Percentiles rank a stretch among this genome's conserved stretches.
phyloP scores from a whole-genome alignment of 1,140 invertebrate species.

The Dendrolimus kikuchii region DNA sequence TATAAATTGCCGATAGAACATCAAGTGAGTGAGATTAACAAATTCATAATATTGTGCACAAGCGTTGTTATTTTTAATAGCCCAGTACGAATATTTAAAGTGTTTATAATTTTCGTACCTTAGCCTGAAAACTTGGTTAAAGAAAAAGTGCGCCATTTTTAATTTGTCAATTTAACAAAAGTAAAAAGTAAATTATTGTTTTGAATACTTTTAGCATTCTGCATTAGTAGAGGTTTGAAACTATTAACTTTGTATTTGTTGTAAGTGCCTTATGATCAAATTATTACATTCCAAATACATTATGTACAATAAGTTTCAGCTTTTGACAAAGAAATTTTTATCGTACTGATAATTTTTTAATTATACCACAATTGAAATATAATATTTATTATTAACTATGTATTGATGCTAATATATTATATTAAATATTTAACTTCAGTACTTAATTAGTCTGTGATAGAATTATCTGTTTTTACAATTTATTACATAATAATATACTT shows the following conservation, averaged over 20 bases:
- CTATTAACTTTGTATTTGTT: conserved; percentile 60
- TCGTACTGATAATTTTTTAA: neutral
- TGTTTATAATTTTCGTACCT: no score
- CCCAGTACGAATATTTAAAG: no score
- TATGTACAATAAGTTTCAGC: conserved; percentile 4
- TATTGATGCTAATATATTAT: neutral
- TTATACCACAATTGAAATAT: neutral
- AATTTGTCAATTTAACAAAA: no score
- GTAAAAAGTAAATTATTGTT: no score
- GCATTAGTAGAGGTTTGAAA: conserved; percentile 12
- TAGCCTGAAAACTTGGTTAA: no score
- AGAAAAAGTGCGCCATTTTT: no score
- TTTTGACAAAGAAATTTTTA: conserved; percentile 13
- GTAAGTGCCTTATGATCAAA: conserved; percentile 70
- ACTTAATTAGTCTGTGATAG: conserved; percentile 25
- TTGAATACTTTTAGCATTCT: no score
- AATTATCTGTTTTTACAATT: conserved; percentile 5
- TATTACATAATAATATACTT: conserved; percentile 4
- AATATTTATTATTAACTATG: conserved; percentile 1
- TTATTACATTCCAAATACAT: conserved; percentile 53
- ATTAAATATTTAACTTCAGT: conserved; percentile 11
- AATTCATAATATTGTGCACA: no score
- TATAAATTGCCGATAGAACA: no score
- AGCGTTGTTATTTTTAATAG: no score
- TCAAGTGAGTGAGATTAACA: no score